phyloP scores from a whole-genome alignment of 1,140 invertebrate genomes.

The Globodera ellingtonae region DNA sequence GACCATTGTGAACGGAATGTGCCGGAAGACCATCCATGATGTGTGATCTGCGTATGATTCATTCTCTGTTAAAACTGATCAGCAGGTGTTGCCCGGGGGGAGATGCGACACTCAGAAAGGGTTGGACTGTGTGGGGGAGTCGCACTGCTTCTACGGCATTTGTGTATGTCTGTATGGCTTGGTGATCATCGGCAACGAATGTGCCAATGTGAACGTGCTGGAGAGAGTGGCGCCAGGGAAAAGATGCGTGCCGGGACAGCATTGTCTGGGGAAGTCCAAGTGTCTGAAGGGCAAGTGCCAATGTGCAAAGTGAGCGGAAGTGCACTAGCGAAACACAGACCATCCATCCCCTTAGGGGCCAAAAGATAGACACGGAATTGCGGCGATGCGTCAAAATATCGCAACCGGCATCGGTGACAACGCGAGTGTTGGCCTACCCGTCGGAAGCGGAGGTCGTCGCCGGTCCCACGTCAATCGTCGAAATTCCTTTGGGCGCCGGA shows the following conservation, averaged over 20 bases:
- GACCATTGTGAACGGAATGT: constrained; percentile 54
- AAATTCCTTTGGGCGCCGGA: background rate
- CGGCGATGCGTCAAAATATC: constrained; percentile 7
- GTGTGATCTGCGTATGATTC: background rate
- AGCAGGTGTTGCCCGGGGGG: constrained; percentile 50
- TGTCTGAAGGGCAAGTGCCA: constrained; percentile 54
- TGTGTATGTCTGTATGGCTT: constrained; percentile 53
- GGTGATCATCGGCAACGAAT: constrained; percentile 52
- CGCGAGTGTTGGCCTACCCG: background rate
- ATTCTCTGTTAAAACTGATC: background rate
- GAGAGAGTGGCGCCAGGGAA: constrained; percentile 47
- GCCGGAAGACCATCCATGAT: constrained; percentile 46
- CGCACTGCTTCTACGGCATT: constrained; percentile 58
- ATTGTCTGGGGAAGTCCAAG: constrained; percentile 45
- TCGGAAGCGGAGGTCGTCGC: constrained; percentile 10
- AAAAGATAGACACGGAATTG: constrained; percentile 1
- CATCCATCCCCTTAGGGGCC: constrained; percentile 14
- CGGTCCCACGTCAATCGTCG: background rate
- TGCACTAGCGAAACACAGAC: background rate
- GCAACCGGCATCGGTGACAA: background rate
- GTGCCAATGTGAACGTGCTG: constrained; percentile 44
- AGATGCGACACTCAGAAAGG: constrained; percentile 58
- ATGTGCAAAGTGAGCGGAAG: constrained; percentile 45
- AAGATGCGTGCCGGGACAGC: constrained; percentile 38
- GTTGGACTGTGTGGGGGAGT: constrained; percentile 57